phyloP scores from a whole-genome alignment of 2,113 vertebrate species.

The Microcebus lehilahytsara region DNA sequence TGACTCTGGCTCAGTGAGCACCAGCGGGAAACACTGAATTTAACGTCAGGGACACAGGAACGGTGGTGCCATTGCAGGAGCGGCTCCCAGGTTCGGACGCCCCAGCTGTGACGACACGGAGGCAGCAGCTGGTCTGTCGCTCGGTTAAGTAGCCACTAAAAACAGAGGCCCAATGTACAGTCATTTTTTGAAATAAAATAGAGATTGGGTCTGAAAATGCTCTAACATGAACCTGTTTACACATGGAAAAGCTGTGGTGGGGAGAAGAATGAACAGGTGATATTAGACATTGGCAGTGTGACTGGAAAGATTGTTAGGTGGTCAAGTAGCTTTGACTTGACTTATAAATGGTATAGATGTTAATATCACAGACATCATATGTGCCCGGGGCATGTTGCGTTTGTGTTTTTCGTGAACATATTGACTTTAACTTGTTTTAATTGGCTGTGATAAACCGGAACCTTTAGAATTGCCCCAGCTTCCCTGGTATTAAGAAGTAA shows the following conservation, averaged over 20 bases:
- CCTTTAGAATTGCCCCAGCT: not conserved
- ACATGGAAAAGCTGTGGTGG: not conserved
- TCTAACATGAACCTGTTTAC: not conserved
- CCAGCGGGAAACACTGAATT: not conserved
- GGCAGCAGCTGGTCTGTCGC: not conserved
- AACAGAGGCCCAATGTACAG: not conserved
- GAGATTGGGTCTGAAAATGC: not conserved
- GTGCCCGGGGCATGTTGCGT: not conserved
- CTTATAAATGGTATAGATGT: not conserved
- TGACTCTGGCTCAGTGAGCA: not conserved
- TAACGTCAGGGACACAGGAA: not conserved
- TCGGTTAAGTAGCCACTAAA: not conserved
- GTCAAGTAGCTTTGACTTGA: not conserved
- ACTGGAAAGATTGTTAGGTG: not conserved
- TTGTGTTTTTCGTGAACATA: not conserved
- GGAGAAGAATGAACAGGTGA: not conserved
- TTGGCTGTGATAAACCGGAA: not conserved
- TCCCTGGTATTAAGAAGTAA: not conserved
- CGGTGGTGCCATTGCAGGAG: rapidly evolving
- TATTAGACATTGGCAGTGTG: not conserved
- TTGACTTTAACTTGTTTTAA: not conserved
- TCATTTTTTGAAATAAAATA: not conserved
- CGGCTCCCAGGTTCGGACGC: not conserved
- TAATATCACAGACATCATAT: not conserved
- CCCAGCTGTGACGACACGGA: not conserved